Evolutionary conservation across 1,140 invertebrate genomes (phyloP), one percentile per base, ranked within the genome.

Genomic region (Acromyrmex echinatior): DNA sequence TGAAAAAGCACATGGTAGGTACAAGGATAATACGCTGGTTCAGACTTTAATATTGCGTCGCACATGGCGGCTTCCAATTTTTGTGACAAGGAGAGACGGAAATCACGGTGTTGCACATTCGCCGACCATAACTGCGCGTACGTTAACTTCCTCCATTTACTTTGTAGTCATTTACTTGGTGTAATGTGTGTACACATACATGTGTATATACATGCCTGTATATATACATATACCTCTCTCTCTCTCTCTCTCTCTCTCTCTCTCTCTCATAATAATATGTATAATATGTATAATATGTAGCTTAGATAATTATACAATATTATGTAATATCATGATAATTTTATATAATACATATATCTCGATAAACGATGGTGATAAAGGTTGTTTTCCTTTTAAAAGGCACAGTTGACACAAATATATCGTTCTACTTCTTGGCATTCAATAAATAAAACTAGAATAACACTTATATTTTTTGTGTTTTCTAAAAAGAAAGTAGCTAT

Each of bases 61-160:
- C 68, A 66, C 56, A 65, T 65, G 82, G 53, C 16, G 25, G 77
- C 76, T 58, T 21, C 56, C 49, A 58, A 90, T 76, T 86, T 86
- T 62, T 85, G 53, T 49, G 53, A 58, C 21, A 65, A 71, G 25
- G 35, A 58, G 16, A 86, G 51, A 88, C 81, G 49, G 70, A 77
- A 88, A 86, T 89, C 62, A 53, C 63, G 74, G 16, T 68, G 56
- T 35, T 62, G 60, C 56, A 84, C 60, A 66, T 84, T 84, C 35
- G 79, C 53, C 39, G 58, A 88, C 70, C 74, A 60, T 56, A 88
- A 63, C 85, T 79, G 51, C 82, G 51, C 28, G 82, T 58, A 74
- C 66, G 31, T 74, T 66, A 80, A 86, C 87, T 90, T 88, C 82
- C 88, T 76, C 82, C 31, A 90, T 89, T 80, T 76, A 28, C 56